phyloP scores from a whole-genome alignment of 2,888 invertebrate species.

The Osedax frankpressi region DNA sequence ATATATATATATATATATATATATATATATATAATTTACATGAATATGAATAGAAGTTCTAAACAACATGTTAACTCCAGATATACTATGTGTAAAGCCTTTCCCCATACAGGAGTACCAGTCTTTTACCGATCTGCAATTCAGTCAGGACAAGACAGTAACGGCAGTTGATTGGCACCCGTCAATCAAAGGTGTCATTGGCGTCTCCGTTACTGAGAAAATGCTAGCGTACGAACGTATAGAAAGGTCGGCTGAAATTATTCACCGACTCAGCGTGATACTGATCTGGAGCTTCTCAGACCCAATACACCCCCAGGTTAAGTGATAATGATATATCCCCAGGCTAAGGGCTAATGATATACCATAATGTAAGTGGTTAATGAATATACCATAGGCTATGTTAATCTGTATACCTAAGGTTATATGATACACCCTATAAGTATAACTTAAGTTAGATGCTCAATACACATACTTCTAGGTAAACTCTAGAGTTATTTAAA shows the following conservation, averaged over 20 bases:
- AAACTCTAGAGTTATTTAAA: too few species aligned
- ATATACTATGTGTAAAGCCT: too few species aligned
- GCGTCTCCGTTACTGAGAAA: constrained; percentile 42
- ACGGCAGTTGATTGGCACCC: constrained; percentile 47
- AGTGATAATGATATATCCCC: too few species aligned
- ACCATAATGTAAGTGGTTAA: too few species aligned
- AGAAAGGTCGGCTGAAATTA: constrained; percentile 39
- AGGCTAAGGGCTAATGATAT: too few species aligned
- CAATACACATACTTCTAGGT: too few species aligned
- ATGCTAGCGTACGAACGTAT: constrained; percentile 44
- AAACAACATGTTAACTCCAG: too few species aligned
- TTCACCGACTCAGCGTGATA: constrained; percentile 44
- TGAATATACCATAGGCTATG: too few species aligned
- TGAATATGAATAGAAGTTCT: too few species aligned
- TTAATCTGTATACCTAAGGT: too few species aligned
- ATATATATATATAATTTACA: not conserved
- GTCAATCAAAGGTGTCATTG: constrained; percentile 41
- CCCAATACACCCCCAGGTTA: constrained; percentile 47
- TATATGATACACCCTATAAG: too few species aligned
- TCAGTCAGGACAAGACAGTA: constrained; percentile 44
- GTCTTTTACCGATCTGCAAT: constrained; percentile 47
- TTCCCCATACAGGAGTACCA: constrained; percentile 44
- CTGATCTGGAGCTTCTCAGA: constrained; percentile 47
- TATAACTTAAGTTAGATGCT: too few species aligned
- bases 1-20: not conserved